These are phyloP conservation scores for Myotis lucifugus DNA, from an alignment of 2,113 vertebrate genomes.

Conservation along the genomic window DNA sequence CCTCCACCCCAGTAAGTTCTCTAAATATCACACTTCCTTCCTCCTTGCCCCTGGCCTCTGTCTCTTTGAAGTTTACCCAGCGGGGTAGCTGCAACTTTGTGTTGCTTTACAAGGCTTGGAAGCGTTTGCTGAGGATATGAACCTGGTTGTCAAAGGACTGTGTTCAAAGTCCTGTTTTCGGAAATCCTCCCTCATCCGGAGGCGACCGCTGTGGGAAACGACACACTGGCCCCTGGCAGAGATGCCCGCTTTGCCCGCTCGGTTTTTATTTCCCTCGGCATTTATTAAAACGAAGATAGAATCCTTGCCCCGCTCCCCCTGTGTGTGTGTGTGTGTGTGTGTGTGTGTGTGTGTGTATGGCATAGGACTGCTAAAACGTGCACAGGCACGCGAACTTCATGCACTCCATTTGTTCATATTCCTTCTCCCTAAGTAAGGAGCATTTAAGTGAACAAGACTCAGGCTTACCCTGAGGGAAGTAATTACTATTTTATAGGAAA, in stretches of 20 bases:
- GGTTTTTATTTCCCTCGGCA: background rate
- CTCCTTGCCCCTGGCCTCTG: background rate
- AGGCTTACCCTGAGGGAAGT: background rate
- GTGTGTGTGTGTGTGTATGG: background rate
- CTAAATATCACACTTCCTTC: constrained; percentile 78
- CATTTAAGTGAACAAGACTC: background rate
- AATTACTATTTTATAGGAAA: background rate
- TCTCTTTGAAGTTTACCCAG: constrained; percentile 72
- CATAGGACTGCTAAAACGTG: background rate
- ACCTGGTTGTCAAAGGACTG: constrained; percentile 64
- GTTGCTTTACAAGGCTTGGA: background rate
- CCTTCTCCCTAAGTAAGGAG: background rate
- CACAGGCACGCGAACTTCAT: constrained; percentile 59
- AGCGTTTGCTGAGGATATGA: constrained; percentile 63
- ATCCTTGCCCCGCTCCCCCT: background rate
- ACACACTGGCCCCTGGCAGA: background rate
- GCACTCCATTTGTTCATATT: background rate
- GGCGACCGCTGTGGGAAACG: background rate
- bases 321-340: background rate
- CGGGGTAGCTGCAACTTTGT: constrained; percentile 37
- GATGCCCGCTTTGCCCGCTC: background rate
- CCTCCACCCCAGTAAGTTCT: constrained; percentile 57
- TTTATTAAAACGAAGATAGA: background rate
- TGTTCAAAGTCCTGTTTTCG: constrained; percentile 58
- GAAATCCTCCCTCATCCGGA: constrained; percentile 21